Percentiles rank a stretch among this genome's conserved stretches.
Conservation (phyloP, 2,888 invertebrate species). For the Apodemia duryi region DNA sequence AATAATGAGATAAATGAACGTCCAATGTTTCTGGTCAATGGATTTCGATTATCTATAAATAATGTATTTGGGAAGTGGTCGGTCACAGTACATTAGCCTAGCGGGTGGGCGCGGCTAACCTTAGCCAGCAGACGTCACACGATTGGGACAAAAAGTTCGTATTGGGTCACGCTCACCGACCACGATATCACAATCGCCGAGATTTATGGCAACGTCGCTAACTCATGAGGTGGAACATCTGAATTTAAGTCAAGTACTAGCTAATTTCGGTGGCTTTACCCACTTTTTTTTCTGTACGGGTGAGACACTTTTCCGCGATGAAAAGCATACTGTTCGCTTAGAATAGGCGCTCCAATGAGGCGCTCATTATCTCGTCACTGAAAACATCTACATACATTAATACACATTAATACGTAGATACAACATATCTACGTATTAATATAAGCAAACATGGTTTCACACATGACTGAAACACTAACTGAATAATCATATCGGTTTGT, state of each 20-base stretch:
- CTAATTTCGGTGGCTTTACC: too few species aligned
- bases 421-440: too few species aligned
- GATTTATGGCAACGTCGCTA: neutral
- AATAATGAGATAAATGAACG: neutral
- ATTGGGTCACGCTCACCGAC: neutral
- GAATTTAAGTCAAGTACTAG: neutral
- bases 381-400: too few species aligned
- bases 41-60: neutral
- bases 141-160: neutral
- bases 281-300: too few species aligned
- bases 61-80: constrained; percentile 1
- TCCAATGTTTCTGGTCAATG: neutral
- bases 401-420: too few species aligned
- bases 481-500: too few species aligned
- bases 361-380: too few species aligned
- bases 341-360: too few species aligned
- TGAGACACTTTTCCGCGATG: too few species aligned
- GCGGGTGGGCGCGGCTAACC: neutral
- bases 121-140: constrained; percentile 9
- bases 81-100: constrained; percentile 1
- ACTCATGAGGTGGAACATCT: neutral
- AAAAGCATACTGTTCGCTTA: too few species aligned
- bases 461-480: too few species aligned
- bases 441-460: too few species aligned
- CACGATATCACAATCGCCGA: neutral